Evolutionary conservation across 2,113 vertebrate species (phyloP).

Genomic region (Sylvia atricapilla): DNA sequence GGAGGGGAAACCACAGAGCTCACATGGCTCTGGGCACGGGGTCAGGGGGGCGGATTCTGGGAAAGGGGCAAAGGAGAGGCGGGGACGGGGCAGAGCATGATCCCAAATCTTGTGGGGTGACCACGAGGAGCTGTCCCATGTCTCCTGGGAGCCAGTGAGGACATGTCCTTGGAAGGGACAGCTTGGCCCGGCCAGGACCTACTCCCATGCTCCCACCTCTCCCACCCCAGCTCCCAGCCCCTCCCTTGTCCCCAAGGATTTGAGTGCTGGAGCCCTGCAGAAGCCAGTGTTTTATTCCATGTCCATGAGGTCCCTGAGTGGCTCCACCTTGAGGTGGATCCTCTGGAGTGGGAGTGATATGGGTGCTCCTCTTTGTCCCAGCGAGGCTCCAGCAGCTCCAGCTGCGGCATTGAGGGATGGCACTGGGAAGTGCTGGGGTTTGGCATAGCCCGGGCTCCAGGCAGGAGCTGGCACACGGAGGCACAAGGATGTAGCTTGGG

Average conservation of each 20-base stretch:
- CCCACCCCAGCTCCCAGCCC: background rate
- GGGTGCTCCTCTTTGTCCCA: background rate
- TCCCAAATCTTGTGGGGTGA: background rate
- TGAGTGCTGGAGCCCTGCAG: background rate
- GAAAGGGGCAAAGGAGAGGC: background rate
- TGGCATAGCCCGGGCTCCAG: background rate
- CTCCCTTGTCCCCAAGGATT: background rate
- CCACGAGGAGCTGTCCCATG: fast-evolving
- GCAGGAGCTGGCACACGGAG: background rate
- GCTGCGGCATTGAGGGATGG: background rate
- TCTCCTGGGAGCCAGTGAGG: no score
- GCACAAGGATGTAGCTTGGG: background rate
- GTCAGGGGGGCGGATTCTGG: background rate
- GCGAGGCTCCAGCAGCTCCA: background rate
- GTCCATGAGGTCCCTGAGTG: background rate
- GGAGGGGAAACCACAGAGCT: background rate
- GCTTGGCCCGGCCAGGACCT: background rate
- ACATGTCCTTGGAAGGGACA: background rate
- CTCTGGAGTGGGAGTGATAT: background rate
- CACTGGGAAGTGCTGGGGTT: background rate
- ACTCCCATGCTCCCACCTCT: background rate
- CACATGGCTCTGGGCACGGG: background rate
- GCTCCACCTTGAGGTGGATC: background rate
- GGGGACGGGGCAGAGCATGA: fast-evolving
- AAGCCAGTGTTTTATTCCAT: background rate